A percentile compares a stretch with the other conserved stretches of the same genome.
Conservation (phyloP, 2,888 invertebrate species). For the Malthinus seriepunctatus region DNA sequence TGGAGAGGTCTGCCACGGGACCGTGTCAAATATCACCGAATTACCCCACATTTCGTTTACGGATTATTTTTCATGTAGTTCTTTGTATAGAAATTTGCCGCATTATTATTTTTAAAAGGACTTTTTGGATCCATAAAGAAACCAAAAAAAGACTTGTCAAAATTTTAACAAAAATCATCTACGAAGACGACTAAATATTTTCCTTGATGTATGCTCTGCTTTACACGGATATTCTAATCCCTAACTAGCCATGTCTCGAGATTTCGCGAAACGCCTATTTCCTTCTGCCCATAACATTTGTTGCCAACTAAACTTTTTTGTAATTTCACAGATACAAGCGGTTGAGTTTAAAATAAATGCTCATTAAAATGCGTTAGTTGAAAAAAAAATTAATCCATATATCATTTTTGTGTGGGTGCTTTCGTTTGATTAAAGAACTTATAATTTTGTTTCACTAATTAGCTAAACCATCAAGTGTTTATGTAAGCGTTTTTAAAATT, state of each 20-base stretch:
- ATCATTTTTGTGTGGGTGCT: too few species aligned
- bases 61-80: constrained; percentile 10
- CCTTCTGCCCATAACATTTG: constrained; percentile 20
- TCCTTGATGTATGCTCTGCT: constrained; percentile 6
- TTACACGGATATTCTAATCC: constrained; percentile 32
- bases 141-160: not conserved
- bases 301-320: constrained; percentile 14
- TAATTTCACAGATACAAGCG: not conserved
- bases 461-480: not conserved
- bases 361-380: too few species aligned
- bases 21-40: constrained; percentile 32
- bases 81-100: not conserved
- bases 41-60: constrained; percentile 24
- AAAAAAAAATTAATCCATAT: too few species aligned
- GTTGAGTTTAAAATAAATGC: too few species aligned
- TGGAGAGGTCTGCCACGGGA: constrained; percentile 32
- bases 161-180: not conserved
- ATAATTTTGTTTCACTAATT: not conserved
- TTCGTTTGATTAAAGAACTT: too few species aligned
- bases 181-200: not conserved
- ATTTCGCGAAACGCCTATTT: constrained; percentile 28
- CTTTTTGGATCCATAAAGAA: not conserved
- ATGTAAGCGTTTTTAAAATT: not conserved
- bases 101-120: not conserved
- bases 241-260: constrained; percentile 33